Percentiles rank a stretch among this genome's conserved stretches.
These are phyloP conservation scores for Galeopsomyia nigrocyanea DNA, from an alignment of 2,888 invertebrate species.

Conservation along the genomic window DNA sequence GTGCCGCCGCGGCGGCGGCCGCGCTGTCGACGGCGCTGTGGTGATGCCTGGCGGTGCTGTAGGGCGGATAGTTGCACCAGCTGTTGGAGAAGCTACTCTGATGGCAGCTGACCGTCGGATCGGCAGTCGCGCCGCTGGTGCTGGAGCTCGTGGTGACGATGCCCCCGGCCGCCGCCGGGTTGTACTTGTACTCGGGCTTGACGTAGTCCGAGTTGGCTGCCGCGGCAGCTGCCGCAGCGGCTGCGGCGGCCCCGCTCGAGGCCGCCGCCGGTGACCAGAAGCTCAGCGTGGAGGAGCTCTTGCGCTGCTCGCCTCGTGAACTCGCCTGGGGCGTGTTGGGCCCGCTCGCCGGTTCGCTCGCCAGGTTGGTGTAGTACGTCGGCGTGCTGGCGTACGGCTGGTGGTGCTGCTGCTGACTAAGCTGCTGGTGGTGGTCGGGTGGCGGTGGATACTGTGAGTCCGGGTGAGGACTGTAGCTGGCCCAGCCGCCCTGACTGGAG, in stretches of 20 bases:
- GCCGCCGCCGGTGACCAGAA: conserved; percentile 78
- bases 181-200: conserved; percentile 65
- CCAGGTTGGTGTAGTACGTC: conserved; percentile 80
- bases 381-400: conserved; percentile 76
- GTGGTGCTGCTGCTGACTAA: conserved; percentile 70
- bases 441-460: conserved; percentile 54
- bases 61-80: conserved; percentile 81
- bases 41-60: conserved; percentile 74
- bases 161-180: conserved; percentile 74
- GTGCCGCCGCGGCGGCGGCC: conserved; percentile 59
- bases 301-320: conserved; percentile 72
- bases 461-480: conserved; percentile 76
- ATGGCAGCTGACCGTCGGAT: conserved; percentile 73
- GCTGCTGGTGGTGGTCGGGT: conserved; percentile 70
- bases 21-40: conserved; percentile 66
- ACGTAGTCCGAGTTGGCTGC: conserved; percentile 72
- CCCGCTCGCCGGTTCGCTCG: conserved; percentile 61
- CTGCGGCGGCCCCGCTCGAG: conserved; percentile 68
- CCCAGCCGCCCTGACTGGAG: conserved; percentile 70
- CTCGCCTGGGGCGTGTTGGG: conserved; percentile 42
- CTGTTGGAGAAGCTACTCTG: conserved; percentile 80
- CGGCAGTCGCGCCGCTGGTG: conserved; percentile 70
- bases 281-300: conserved; percentile 71
- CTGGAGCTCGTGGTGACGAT: conserved; percentile 72
- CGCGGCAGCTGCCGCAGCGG: conserved; percentile 68